phyloP scores from a whole-genome alignment of 2,888 invertebrate genomes.

The Monopis laevigella region DNA sequence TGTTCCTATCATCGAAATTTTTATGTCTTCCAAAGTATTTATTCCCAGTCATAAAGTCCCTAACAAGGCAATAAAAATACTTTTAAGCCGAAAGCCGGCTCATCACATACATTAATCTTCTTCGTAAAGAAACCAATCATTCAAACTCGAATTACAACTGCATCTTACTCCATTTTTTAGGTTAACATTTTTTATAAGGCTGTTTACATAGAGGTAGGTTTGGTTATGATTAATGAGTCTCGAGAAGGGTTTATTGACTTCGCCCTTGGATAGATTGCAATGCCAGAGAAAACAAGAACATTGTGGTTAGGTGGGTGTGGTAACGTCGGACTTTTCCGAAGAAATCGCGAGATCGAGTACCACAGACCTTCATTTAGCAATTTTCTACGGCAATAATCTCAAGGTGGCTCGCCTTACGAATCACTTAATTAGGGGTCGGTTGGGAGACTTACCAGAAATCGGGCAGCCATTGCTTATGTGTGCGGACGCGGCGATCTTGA shows the following conservation, averaged over 20 bases:
- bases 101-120: constrained; percentile 7
- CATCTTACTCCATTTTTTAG: neutral
- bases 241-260: constrained; percentile 1
- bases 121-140: constrained; percentile 4
- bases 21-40: constrained; percentile 9
- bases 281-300: constrained; percentile 9
- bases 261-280: constrained; percentile 4
- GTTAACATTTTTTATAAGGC: neutral
- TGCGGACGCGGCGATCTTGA: constrained; percentile 29
- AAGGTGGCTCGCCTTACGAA: no score
- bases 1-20: constrained; percentile 2
- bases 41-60: constrained; percentile 6
- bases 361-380: no score
- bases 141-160: constrained; percentile 6
- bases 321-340: no score
- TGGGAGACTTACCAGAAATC: constrained; percentile 56
- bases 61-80: constrained; percentile 12
- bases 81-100: constrained; percentile 5
- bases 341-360: no score
- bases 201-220: constrained; percentile 6
- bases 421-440: no score
- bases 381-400: no score
- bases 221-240: constrained; percentile 4
- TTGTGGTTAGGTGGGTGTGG: constrained; percentile 8
- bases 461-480: constrained; percentile 47